Evolutionary conservation across 2,113 vertebrate species (phyloP), one percentile per base, ranked within the genome.

Genomic region (Theristicus caerulescens): DNA sequence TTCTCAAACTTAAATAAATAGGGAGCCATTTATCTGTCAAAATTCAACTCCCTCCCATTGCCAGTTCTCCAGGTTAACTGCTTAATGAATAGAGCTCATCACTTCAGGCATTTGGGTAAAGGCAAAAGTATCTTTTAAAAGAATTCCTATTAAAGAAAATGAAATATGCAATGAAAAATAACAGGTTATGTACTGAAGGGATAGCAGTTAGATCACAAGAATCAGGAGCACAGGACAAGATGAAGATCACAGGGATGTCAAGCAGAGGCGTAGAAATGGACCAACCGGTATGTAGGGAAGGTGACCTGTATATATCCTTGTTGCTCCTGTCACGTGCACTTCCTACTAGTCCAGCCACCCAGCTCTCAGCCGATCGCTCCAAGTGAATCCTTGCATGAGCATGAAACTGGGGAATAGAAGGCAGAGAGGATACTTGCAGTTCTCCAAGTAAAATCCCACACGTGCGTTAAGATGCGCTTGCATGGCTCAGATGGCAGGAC

Each of bases 1-100:
- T 86, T 93, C 93, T 96, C n/a, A 91, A 92, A 93, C 77, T 90
- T 70, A 92, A 95, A 92, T 69, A 95, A 96, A 93, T 88, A 91
- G 36, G 18, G 16, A 82, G 67, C 38, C 49, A 67, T 91, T 94
- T 94, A 81, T 94, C 86, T 54, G 58, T 81, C 90, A 90, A 88
- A 96, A 86, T 88, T 69, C 81, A 84, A 31, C 46, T 88, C 57
- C 44, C 5, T 93, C 46, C 20, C 59, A 55, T 72, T 80, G 38
- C 55, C 62, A 84, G 34, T 87, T 87, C 70, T 82, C 64, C 25
- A 65, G 38, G 71, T 86, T 93, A 94, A 94, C 92, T 84, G 76
- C 77, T 92, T 93, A 85, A 89, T 62, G 42, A 93, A 92, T 77
- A 73, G 47, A 91, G 20, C 25, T 76, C 73, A n/a, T 55, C 1